Evolutionary conservation across 2,888 invertebrate genomes (phyloP), one percentile per base, ranked within the genome.

Genomic region (Euplagia quadripunctaria): DNA sequence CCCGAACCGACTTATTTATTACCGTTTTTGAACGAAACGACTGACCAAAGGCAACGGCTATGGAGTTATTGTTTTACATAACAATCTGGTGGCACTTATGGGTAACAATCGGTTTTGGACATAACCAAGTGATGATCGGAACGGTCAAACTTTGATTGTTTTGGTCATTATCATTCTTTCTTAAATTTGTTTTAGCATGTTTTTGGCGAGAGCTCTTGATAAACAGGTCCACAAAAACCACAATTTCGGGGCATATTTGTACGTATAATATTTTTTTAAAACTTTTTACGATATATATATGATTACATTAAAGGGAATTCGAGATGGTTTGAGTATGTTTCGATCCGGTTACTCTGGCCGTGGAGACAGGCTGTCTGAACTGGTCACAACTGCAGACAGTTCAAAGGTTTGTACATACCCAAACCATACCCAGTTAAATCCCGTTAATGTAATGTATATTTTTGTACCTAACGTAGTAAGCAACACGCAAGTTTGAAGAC

Each of bases 51-150:
- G 64, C 74, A 42, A 49, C 71, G 20, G 68, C 70, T 82, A 74
- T 74, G 82, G 80, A 71, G 69, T 76, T 84, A 83, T 84, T 83
- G 85, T 83, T 84, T 80, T 80, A 82, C 77, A 85, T 85, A 80
- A 75, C 41, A 63, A 65, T 69, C 66, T 64, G n/a, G n/a, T 67
- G 70, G 16, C 61, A 58, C 72, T 70, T 71, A 70, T 75, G 75
- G 75, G 31, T 64, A 70, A 65, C 46, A 43, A 42, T 64, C 65
- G 42, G 64, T 70, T 75, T 72, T 69, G 72, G 75, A 46, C 42
- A 68, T 71, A 71, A 71, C 64, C 65, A 14, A 68, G 68, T 69
- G 71, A 61, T 67, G 41, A 68, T 68, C 43, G 64, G 64, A 64
- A 58, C 64, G 64, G 55, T 58, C 68, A 31, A 68, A 67, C 55